These are phyloP conservation scores for Scaptomyza parva DNA, from an alignment of 2,888 invertebrate genomes.

Conservation along the genomic window DNA sequence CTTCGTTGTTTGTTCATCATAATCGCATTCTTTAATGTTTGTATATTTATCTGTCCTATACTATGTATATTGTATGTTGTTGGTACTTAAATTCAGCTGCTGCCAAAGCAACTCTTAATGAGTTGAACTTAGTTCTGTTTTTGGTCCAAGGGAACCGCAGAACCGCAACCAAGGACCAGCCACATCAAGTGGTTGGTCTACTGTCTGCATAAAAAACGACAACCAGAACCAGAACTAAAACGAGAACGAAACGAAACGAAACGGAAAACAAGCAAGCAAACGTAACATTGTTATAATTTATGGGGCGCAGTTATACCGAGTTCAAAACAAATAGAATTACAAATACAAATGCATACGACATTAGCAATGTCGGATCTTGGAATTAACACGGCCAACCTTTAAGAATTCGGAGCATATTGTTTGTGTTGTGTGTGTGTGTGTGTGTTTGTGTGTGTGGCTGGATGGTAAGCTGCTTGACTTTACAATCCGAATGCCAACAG, in stretches of 20 bases:
- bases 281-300: constrained; percentile 74
- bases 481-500: constrained; percentile 75
- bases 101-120: constrained; percentile 46
- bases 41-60: constrained; percentile 2
- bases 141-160: constrained; percentile 26
- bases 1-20: constrained; percentile 3
- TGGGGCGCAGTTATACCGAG: constrained; percentile 60
- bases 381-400: constrained; percentile 60
- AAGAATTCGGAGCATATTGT: constrained; percentile 53
- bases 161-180: constrained; percentile 34
- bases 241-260: neutral
- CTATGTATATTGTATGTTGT: constrained; percentile 3
- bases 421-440: constrained; percentile 25
- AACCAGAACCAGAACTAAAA: no score
- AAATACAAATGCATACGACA: constrained; percentile 66
- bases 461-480: constrained; percentile 72
- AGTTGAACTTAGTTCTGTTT: constrained; percentile 47
- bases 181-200: constrained; percentile 56
- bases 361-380: constrained; percentile 61
- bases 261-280: neutral
- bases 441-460: constrained; percentile 32
- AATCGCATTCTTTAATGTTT: constrained; percentile 34
- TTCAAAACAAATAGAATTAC: constrained; percentile 63
- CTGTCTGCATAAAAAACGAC: constrained; percentile 34
- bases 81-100: constrained; percentile 44